Evolutionary conservation across 2,113 vertebrate genomes (phyloP), one percentile per base, ranked within the genome.

Genomic region (Mastomys coucha): DNA sequence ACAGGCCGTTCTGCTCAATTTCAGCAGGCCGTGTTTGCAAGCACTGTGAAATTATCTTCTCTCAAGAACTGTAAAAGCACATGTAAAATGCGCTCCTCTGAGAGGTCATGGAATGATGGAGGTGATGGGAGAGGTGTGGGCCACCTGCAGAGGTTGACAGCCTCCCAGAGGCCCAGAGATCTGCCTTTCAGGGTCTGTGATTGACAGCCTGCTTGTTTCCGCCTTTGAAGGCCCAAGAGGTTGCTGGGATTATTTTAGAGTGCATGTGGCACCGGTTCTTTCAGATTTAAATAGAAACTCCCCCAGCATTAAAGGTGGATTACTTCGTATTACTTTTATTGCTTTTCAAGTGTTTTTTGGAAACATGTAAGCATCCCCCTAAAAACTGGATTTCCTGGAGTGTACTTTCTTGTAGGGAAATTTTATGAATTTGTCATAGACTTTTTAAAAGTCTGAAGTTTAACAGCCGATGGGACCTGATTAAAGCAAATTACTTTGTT

Each of bases 401-500:
- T 92, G 5, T 89, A 42, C 86, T 96, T 93, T 95, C 56, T 76
- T 95, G 93, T 1, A 24, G 58, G 36, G 7, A 65, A 67, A 92
- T 95, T 93, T 94, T 95, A 91, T 87, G 76, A 95, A 76, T 94
- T 92, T 77, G 12, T 78, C 70, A 53, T 91, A 77, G 42, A 73
- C 1, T 75, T 97, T 95, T 84, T 49, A n/a, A 90, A 97, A 97
- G 72, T 45, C 51, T 95, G 4, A 85, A 8, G 95, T 84, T 86
- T 91, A 77, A 70, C 31, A 88, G 53, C 95, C 70, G 16, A 72
- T 80, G 95, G 91, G 53, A 90, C 89, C 70, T 91, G 73, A 65
- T 93, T 69, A 96, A 97, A 98, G 80, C 60, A 95, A 97, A 90
- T 93, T 96, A 93, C 95, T 97, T 91, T 92, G 94, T 97, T 97